Conservation (phyloP, 2,797 vertebrate genomes). For the Sebastes nivosus region DNA sequence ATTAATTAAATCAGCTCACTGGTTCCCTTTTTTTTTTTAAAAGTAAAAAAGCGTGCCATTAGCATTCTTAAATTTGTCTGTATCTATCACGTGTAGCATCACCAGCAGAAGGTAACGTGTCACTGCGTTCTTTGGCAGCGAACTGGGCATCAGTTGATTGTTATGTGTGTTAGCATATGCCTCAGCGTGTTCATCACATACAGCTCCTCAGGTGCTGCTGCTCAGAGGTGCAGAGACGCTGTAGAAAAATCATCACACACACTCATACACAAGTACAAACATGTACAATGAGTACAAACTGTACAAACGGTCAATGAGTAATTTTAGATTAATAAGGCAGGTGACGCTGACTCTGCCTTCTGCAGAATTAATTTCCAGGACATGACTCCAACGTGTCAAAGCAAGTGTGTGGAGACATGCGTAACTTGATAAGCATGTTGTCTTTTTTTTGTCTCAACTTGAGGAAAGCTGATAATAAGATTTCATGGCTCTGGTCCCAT, state of each 20-base stretch:
- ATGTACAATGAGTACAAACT: background rate
- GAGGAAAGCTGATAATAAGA: background rate
- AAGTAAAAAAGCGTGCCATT: background rate
- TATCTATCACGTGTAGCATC: background rate
- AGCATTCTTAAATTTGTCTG: background rate
- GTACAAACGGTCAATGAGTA: background rate
- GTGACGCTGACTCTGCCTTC: background rate
- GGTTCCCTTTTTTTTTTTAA: background rate
- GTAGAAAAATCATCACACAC: background rate
- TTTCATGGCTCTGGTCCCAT: background rate
- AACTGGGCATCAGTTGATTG: constrained; percentile 57
- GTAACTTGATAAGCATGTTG: background rate
- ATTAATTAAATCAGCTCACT: background rate
- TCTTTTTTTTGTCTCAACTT: constrained; percentile 14
- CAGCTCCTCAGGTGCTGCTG: constrained; percentile 49
- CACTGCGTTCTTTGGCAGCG: background rate
- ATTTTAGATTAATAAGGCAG: background rate
- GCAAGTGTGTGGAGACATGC: background rate
- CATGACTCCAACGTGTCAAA: constrained; percentile 19
- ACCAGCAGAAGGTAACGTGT: constrained; percentile 31
- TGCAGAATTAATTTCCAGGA: background rate
- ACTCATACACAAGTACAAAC: background rate
- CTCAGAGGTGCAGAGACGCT: constrained; percentile 19
- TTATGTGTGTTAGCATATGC: constrained; percentile 68
- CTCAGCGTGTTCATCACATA: constrained; percentile 55